Evolutionary conservation across 2,888 invertebrate species (phyloP).

Genomic region (Loripinus fragilis): DNA sequence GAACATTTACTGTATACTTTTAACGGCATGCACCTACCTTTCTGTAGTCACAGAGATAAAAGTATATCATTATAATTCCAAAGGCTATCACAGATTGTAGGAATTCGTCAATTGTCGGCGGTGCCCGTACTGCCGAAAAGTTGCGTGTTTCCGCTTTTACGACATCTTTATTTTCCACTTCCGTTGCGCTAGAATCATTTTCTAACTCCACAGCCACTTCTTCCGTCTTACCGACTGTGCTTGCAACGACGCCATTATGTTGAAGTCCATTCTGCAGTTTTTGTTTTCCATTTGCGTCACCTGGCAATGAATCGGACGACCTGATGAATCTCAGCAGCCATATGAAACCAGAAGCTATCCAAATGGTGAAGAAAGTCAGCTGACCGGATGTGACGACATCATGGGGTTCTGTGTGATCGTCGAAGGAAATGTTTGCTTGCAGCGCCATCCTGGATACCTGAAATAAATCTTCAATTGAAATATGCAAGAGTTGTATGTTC

Average conservation of each 20-base stretch:
- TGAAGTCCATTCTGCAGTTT: not conserved
- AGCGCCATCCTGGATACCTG: not conserved
- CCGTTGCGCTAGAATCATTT: not conserved
- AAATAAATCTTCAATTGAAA: too few relatives aligned
- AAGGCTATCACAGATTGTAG: slow-evolving; percentile 59
- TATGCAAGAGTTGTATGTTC: too few relatives aligned
- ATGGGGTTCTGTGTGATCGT: slow-evolving; percentile 41
- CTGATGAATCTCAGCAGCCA: slow-evolving; percentile 40
- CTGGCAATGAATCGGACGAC: not conserved
- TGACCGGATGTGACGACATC: slow-evolving; percentile 58
- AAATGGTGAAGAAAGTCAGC: slow-evolving; percentile 52
- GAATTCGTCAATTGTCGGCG: slow-evolving; percentile 59
- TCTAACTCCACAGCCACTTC: slow-evolving; percentile 17
- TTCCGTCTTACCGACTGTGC: not conserved
- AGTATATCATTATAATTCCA: slow-evolving; percentile 68
- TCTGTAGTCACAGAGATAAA: slow-evolving; percentile 71
- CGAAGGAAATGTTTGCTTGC: not conserved
- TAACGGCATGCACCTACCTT: slow-evolving; percentile 75
- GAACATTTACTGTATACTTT: too few relatives aligned
- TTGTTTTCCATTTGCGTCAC: not conserved
- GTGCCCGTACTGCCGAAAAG: slow-evolving; percentile 21
- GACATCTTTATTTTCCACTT: not conserved
- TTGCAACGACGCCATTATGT: not conserved
- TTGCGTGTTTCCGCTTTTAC: not conserved
- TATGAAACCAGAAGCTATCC: slow-evolving; percentile 29